phyloP scores from a whole-genome alignment of 2,888 invertebrate species.

The Chamaedrilus cognettii region DNA sequence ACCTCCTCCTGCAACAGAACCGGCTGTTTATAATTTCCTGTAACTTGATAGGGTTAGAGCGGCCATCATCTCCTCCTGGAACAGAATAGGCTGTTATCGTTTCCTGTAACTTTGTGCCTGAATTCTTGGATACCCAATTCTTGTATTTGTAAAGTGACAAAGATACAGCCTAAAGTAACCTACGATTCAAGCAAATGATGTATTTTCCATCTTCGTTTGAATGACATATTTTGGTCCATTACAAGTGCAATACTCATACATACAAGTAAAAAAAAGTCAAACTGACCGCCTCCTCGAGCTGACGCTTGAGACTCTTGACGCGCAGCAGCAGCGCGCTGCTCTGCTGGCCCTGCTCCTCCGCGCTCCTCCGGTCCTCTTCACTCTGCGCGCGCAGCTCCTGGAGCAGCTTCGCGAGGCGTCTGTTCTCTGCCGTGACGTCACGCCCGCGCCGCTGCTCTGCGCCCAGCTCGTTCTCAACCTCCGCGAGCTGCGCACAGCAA shows the following conservation, averaged over 20 bases:
- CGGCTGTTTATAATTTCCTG: too few relatives aligned
- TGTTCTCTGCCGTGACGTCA: conserved; percentile 50
- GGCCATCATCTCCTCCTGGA: not conserved
- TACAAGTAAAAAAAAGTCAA: too few relatives aligned
- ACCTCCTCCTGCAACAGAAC: conserved; percentile 57
- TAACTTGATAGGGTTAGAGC: not conserved
- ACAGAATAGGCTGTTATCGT: not conserved
- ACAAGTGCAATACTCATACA: too few relatives aligned
- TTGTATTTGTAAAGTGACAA: too few relatives aligned
- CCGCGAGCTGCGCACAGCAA: conserved; percentile 55
- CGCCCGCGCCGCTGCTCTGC: conserved; percentile 55
- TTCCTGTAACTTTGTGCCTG: too few relatives aligned
- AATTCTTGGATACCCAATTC: too few relatives aligned
- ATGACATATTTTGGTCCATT: too few relatives aligned
- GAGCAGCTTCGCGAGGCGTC: conserved; percentile 55
- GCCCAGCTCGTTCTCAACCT: conserved; percentile 57
- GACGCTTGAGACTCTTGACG: conserved; percentile 57
- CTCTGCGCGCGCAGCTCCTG: conserved; percentile 50
- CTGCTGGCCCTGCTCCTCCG: conserved; percentile 51
- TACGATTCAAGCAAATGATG: too few relatives aligned
- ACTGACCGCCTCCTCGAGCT: conserved; percentile 59
- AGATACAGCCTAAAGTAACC: too few relatives aligned
- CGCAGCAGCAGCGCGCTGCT: conserved; percentile 52
- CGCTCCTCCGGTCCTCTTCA: conserved; percentile 55
- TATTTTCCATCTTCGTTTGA: too few relatives aligned